Evolutionary conservation across 2,113 vertebrate species (phyloP), one percentile per base, ranked within the genome.

Genomic region (Gambusia affinis): DNA sequence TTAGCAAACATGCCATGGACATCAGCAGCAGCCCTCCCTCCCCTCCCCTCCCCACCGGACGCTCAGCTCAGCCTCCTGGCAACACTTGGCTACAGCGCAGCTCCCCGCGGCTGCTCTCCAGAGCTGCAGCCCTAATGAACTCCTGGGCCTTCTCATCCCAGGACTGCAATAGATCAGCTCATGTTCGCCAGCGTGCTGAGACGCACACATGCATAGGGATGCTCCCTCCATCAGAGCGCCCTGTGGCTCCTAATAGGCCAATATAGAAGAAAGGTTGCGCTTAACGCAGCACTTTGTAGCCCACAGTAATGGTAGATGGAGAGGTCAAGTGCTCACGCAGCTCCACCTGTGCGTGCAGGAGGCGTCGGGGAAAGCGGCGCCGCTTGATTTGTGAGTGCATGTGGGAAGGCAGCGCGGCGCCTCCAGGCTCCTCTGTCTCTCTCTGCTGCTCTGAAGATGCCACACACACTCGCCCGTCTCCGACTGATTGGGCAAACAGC

Each of bases 1-100:
- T 92, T 94, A 94, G 93, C 91, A 93, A 94, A 94, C 89, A 92
- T 85, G 91, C 87, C 87, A 84, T 81, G 86, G 91, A 93, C 92
- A 93, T 92, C 92, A 93, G 91, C 93, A 88, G 90, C 86, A 76
- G 78, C 88, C 54, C 84, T 85, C 35, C 35, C 10, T 11, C 86
- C 89, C 91, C 88, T 12, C 35, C 35, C 3, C 35, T 10, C 86
- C 88, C 91, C 88, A 90, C 86, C 22, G 83, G 91, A 90, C 89
- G 68, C 63, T 57, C 89, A 75, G 79, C 88, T 85, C 87, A 86
- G 92, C 89, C 90, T 93, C 90, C 92, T 92, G 91, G 94, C 89
- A 89, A 90, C 87, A 86, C 85, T 88, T 73, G 87, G 88, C 87
- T 91, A 78, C 88, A 70, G 83, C 78, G 29, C 62, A 85, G 81